phyloP scores from a whole-genome alignment of 2,113 vertebrate species.

The Pachypanchax playfairii region DNA sequence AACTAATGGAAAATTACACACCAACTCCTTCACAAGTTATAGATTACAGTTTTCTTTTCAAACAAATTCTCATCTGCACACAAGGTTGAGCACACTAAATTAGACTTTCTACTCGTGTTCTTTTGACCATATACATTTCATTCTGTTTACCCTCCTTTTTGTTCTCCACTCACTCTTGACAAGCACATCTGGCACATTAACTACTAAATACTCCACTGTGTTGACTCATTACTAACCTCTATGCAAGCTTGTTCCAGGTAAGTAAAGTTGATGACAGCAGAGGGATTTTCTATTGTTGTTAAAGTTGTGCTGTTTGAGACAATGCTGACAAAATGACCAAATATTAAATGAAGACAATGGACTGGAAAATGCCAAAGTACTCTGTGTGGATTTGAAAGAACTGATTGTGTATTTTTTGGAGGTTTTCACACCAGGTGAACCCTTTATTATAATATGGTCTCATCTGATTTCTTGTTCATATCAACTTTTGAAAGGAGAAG shows the following conservation, averaged over 20 bases:
- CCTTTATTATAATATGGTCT: constrained; percentile 1
- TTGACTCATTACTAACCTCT: neutral
- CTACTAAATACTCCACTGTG: constrained; percentile 1
- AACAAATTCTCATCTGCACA: neutral
- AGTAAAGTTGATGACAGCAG: neutral
- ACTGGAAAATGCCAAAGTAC: neutral
- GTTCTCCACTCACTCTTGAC: constrained; percentile 2
- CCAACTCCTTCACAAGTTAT: neutral
- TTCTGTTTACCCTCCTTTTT: neutral
- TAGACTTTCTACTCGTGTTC: neutral
- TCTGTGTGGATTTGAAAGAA: neutral
- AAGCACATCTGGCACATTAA: constrained; percentile 6
- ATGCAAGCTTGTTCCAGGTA: neutral
- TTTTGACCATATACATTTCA: neutral
- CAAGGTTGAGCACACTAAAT: neutral
- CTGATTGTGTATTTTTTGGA: neutral
- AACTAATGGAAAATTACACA: neutral
- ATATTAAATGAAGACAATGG: constrained; percentile 10
- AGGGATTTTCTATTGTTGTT: neutral
- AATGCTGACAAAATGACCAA: neutral
- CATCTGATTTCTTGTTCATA: constrained; percentile 8
- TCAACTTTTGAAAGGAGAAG: constrained; percentile 21
- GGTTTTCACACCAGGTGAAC: neutral
- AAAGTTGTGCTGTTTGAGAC: neutral
- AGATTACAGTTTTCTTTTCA: too few relatives aligned